Percentiles rank a stretch among this genome's conserved stretches.
Conservation (phyloP, 2,888 invertebrate species). For the Griposia aprilina region DNA sequence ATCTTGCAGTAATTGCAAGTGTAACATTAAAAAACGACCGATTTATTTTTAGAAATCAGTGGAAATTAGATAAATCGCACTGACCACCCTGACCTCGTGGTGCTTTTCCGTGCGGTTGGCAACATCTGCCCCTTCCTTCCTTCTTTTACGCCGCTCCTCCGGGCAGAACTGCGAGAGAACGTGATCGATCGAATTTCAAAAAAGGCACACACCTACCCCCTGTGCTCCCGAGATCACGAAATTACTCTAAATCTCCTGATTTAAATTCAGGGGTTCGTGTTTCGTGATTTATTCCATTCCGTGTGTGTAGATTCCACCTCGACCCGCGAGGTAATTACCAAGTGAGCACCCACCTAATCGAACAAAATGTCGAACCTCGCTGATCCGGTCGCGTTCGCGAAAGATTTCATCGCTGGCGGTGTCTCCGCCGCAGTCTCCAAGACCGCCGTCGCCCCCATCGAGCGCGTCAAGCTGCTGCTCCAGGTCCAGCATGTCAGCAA, state of each 20-base stretch:
- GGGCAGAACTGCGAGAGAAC: conserved; percentile 89
- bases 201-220: conserved; percentile 90
- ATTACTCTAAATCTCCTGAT: conserved; percentile 88
- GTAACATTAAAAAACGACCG: neutral
- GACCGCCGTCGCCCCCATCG: conserved; percentile 98
- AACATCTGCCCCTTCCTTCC: conserved; percentile 88
- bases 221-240: conserved; percentile 90
- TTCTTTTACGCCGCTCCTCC: conserved; percentile 90
- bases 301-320: conserved; percentile 85
- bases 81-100: conserved; percentile 88
- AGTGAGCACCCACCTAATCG: conserved; percentile 81
- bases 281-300: conserved; percentile 88
- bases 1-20: neutral
- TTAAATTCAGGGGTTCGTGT: conserved; percentile 87
- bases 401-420: conserved; percentile 98
- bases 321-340: conserved; percentile 81
- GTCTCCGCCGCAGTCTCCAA: conserved; percentile 98
- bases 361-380: conserved; percentile 89
- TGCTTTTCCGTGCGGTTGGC: conserved; percentile 85
- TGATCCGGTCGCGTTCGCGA: conserved; percentile 96
- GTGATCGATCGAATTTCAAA: conserved; percentile 91
- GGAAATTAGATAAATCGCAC: conserved; percentile 58
- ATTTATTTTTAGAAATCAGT: conserved; percentile 59
- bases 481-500: conserved; percentile 99
- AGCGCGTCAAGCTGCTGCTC: conserved; percentile 98